Base-by-base conservation (phyloP, 1,140 invertebrate genomes). In the Octopus sinensis region DNA sequence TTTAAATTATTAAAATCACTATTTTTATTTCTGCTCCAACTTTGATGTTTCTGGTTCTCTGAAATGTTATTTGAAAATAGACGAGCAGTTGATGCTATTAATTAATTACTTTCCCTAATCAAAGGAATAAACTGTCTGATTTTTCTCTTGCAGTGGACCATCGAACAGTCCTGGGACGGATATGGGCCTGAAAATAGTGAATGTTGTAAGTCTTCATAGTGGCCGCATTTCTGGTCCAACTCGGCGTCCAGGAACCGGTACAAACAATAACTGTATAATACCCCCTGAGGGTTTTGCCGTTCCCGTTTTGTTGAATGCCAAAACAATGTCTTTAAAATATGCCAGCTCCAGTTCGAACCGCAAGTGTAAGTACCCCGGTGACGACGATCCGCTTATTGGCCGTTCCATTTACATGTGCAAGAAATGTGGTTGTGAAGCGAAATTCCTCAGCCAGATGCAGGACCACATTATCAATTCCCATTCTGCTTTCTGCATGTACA, bases 161-260 rank as follows among this genome's bases (percentile, higher is more conserved):
- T 1, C 30, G 30, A 43, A 43, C 30, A 43, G 30, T 43, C 6
- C 68, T 13, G 68, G 68, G 5, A 73, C 68, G 4, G 68, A 73
- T 73, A 73, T 73, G 68, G 68, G 68, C 68, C 43, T 77, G 17
- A 77, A 77, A 53, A 77, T 77, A 43, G 76, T 77, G 17, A 77
- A 77, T 77, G 76, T 77, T 5, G 52, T 77, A n/a, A 77, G 76
- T 53, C 52, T 77, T 6, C 30, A 77, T 13, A 52, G 43, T 51
- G 68, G 68, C 30, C 68, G 68, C 30, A 6, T 13, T 53, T 77
- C 76, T 53, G 30, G 30, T 13, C 76, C 17, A 9, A 43, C 76
- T 9, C 30, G 76, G 17, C 52, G 43, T 77, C 76, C 52, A 9
- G 52, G 76, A 6, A 17, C 52, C 23, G 43, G 52, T 53, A 23